Evolutionary conservation across 2,113 vertebrate genomes (phyloP), one percentile per base, ranked within the genome.

Genomic region (Epinephelus lanceolatus): DNA sequence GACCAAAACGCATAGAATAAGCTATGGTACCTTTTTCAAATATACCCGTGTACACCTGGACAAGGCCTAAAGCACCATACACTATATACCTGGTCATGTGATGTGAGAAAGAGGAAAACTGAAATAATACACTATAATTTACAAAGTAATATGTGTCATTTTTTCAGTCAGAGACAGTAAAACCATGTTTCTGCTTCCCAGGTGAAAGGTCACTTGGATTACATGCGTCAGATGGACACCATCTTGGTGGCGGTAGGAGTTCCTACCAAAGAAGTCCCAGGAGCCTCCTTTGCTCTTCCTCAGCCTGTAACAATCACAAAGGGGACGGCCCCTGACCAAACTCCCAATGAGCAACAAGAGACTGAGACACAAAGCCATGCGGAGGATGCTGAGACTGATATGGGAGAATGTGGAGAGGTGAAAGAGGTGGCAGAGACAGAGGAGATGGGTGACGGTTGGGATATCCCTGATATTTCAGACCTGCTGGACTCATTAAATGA

Each of bases 141-240:
- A 73, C 61, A 66, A 47, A 70, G 11, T 65, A 55, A 62, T 55
- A 33, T 37, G 6, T 7, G 3, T 13, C 21, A 30, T 49, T 40
- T 80, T 84, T 55, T 19, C 42, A 25, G 14, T 52, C 8, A 42
- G 15, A 57, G 10, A 49, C 33, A 52, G 57, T 71, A 33, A 61
- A 30, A 19, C 10, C 9, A 42, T 83, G 11, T 83, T 71, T 67
- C 6, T 85, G 51, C 65, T 77, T 82, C 55, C 49, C 93, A 99
- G 98, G 98, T 99, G 0, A 98, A 95, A 0, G 98, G 98, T 66
- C 98, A 99, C 92, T 88, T 99, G 94, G 98, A 99, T 93, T 99
- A 99, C 52, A 98, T 98, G 97, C 98, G 95, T 93, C 96, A 99
- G 89, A 99, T 99, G 98, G 96, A 98, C 70, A 93, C 92, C 0